Conservation (phyloP, 1,140 invertebrate genomes). For the Lepeophtheirus salmonis region DNA sequence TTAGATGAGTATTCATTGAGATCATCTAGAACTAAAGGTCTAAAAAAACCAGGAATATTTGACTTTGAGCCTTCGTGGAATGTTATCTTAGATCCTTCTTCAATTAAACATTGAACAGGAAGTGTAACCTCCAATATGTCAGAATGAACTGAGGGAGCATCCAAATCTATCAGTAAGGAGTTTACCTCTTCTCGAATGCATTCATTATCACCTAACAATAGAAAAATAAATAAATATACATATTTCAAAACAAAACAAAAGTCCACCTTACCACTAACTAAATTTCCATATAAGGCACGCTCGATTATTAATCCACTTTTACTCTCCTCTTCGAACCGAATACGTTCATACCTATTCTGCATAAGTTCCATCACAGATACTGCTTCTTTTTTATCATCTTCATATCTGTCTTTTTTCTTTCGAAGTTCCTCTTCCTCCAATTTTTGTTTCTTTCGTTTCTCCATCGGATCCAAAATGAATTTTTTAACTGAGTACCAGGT, state of each 20-base stretch:
- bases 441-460: slow-evolving; percentile 47
- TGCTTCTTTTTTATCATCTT: slow-evolving; percentile 59
- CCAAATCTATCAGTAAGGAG: background rate
- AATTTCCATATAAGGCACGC: slow-evolving; percentile 54
- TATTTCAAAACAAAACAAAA: background rate
- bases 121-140: slow-evolving; percentile 70
- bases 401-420: slow-evolving; percentile 34
- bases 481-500: slow-evolving; percentile 60
- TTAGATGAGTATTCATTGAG: background rate
- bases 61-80: slow-evolving; percentile 37
- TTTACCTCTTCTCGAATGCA: background rate
- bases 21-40: slow-evolving; percentile 44
- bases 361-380: slow-evolving; percentile 64
- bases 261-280: background rate
- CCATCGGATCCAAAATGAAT: slow-evolving; percentile 63
- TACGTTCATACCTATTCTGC: slow-evolving; percentile 31
- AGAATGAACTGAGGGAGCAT: background rate
- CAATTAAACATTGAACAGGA: slow-evolving; percentile 77
- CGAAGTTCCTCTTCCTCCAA: slow-evolving; percentile 43
- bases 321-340: slow-evolving; percentile 42
- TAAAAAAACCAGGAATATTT: slow-evolving; percentile 87
- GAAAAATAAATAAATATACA: background rate
- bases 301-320: slow-evolving; percentile 62
- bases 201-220: background rate
- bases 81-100: slow-evolving; percentile 56